A percentile compares a stretch with the other conserved stretches of the same genome.
These are phyloP conservation scores for Rhombomys opimus DNA, from an alignment of 2,113 vertebrate genomes.

Conservation along the genomic window DNA sequence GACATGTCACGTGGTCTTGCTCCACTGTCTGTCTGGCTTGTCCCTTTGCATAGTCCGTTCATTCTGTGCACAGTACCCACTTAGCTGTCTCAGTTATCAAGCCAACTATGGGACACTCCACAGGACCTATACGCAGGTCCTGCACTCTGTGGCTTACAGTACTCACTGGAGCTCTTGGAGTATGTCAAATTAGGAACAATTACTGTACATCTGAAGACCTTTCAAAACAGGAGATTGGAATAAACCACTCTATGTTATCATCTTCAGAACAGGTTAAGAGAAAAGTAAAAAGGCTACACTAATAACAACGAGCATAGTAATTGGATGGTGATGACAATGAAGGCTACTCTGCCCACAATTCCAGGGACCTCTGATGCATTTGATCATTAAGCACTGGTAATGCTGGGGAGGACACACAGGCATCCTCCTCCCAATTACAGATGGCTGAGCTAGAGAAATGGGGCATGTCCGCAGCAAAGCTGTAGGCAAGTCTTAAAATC, in stretches of 20 bases:
- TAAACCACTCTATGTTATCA: background rate
- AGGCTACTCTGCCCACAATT: background rate
- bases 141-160: background rate
- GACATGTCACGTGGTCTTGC: background rate
- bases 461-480: background rate
- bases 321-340: background rate
- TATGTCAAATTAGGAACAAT: background rate
- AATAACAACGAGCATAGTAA: background rate
- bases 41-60: background rate
- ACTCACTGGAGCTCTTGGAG: background rate
- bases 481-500: background rate
- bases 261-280: slow-evolving; percentile 18
- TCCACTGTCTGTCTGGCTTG: background rate
- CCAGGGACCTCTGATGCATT: background rate
- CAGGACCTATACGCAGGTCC: background rate
- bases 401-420: background rate
- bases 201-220: background rate
- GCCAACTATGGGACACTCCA: background rate
- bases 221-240: background rate
- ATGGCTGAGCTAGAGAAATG: background rate
- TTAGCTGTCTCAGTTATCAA: background rate
- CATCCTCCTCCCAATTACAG: background rate
- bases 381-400: background rate
- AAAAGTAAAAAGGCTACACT: background rate
- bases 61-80: background rate